phyloP scores from a whole-genome alignment of 1,140 invertebrate species.

The Oppia nitens region DNA sequence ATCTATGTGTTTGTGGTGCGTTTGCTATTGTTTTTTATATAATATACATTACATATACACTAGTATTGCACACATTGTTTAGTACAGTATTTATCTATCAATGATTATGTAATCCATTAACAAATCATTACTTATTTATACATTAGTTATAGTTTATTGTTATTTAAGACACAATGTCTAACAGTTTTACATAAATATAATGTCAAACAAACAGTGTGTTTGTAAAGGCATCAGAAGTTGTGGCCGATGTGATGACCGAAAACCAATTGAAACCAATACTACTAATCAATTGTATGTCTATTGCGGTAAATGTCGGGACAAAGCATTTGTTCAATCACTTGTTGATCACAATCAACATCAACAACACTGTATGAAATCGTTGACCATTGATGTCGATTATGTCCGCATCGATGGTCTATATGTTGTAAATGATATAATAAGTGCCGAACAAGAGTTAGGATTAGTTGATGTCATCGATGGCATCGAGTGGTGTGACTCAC shows the following conservation, averaged over 20 bases:
- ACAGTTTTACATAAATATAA: background rate
- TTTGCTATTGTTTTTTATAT: too few relatives aligned
- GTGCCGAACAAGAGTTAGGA: conserved; percentile 43
- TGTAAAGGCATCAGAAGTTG: conserved; percentile 83
- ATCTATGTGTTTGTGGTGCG: too few relatives aligned
- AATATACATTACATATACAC: too few relatives aligned
- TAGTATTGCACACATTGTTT: too few relatives aligned
- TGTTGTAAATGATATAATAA: conserved; percentile 49
- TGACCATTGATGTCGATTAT: conserved; percentile 3
- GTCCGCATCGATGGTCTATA: conserved; percentile 30
- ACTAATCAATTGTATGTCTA: conserved; percentile 30
- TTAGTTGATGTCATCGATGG: conserved; percentile 55
- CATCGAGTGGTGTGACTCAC: conserved; percentile 72
- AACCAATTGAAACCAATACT: conserved; percentile 48
- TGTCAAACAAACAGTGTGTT: conserved; percentile 62
- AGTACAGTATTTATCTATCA: too few relatives aligned
- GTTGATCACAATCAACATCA: conserved; percentile 10
- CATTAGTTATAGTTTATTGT: too few relatives aligned
- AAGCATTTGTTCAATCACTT: conserved; percentile 11
- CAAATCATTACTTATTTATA: too few relatives aligned
- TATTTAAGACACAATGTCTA: too few relatives aligned
- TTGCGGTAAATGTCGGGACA: conserved; percentile 16
- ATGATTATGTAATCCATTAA: too few relatives aligned
- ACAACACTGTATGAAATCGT: background rate
- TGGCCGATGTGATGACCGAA: conserved; percentile 53